phyloP scores from a whole-genome alignment of 1,140 invertebrate genomes.

The Eueides isabella region DNA sequence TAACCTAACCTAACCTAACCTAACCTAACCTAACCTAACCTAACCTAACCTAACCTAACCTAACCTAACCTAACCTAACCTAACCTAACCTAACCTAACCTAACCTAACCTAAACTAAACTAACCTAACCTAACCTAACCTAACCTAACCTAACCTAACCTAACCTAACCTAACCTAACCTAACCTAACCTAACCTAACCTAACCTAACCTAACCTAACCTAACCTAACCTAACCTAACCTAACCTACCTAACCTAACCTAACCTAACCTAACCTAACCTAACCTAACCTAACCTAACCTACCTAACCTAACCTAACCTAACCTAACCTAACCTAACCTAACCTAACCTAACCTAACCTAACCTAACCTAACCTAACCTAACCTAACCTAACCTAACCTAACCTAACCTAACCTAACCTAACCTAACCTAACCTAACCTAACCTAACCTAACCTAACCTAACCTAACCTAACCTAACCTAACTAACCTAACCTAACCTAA shows the following conservation, averaged over 20 bases:
- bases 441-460: slow-evolving; percentile 42
- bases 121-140: no score
- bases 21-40: slow-evolving; percentile 48
- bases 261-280: no score
- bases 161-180: slow-evolving; percentile 45
- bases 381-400: slow-evolving; percentile 45
- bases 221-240: slow-evolving; percentile 50
- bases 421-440: slow-evolving; percentile 18
- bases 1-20: slow-evolving; percentile 43
- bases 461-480: slow-evolving; percentile 9
- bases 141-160: slow-evolving; percentile 42
- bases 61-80: slow-evolving; percentile 46
- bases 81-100: slow-evolving; percentile 36
- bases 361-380: slow-evolving; percentile 50
- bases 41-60: slow-evolving; percentile 37
- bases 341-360: slow-evolving; percentile 52
- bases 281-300: no score
- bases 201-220: slow-evolving; percentile 52
- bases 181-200: slow-evolving; percentile 52
- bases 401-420: slow-evolving; percentile 16
- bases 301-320: slow-evolving; percentile 50
- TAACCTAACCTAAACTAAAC: no score
- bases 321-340: slow-evolving; percentile 49
- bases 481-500: no score
- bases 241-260: no score